These are phyloP conservation scores for Tympanoctomys barrerae DNA, from an alignment of 2,797 vertebrate species.

Conservation along the genomic window DNA sequence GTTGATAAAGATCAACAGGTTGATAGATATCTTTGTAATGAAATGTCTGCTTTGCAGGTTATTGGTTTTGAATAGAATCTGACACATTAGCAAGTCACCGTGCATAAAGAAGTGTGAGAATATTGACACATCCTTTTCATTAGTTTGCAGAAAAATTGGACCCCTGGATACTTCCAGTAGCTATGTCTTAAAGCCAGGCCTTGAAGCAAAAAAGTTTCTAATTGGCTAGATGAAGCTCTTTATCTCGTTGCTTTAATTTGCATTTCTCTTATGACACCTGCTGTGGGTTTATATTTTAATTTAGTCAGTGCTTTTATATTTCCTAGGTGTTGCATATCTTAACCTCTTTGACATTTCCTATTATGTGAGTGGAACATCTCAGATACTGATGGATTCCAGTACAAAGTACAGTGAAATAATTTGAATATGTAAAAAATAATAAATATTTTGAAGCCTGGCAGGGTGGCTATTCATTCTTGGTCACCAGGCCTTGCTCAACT, in stretches of 20 bases:
- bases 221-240: background rate
- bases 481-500: constrained; percentile 45
- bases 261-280: constrained; percentile 1
- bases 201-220: constrained; percentile 33
- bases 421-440: constrained; percentile 74
- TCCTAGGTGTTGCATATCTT: background rate
- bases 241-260: constrained; percentile 44
- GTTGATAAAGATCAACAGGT: background rate
- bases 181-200: background rate
- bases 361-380: constrained; percentile 45
- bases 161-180: background rate
- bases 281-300: constrained; percentile 49
- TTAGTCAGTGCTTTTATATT: constrained; percentile 48
- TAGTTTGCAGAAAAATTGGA: constrained; percentile 33
- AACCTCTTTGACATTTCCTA: constrained; percentile 49
- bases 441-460: constrained; percentile 74
- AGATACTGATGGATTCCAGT: constrained; percentile 46
- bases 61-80: background rate
- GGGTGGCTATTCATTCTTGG: constrained; percentile 63
- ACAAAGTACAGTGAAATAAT: constrained; percentile 48
- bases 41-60: background rate
- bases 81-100: background rate
- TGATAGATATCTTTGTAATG: background rate
- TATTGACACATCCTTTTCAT: background rate
- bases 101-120: background rate